These are phyloP conservation scores for Numenius phaeopus DNA, from an alignment of 2,797 vertebrate genomes.

Conservation along the genomic window DNA sequence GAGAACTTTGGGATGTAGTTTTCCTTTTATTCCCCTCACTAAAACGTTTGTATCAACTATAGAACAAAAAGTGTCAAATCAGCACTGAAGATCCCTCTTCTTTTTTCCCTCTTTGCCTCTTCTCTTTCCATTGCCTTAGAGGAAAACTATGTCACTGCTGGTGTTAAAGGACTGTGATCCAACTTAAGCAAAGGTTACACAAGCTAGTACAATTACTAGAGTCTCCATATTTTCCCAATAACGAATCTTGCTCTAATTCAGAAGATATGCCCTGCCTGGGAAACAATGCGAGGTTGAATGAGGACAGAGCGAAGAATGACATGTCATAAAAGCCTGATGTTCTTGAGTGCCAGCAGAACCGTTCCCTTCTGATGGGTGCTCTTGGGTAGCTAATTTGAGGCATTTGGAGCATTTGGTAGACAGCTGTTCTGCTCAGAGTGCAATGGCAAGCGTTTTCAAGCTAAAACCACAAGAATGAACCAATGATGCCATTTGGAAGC, in stretches of 20 bases:
- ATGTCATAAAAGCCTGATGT: constrained; percentile 24
- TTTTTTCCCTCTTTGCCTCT: not conserved
- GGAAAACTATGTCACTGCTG: not conserved
- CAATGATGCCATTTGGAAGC: constrained; percentile 55
- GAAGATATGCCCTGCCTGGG: constrained; percentile 56
- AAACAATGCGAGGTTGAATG: constrained; percentile 48
- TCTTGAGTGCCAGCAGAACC: constrained; percentile 29
- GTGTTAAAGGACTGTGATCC: not conserved
- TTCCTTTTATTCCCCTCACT: not conserved
- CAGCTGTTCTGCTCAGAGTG: constrained; percentile 58
- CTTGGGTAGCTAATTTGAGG: constrained; percentile 34
- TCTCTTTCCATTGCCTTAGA: not conserved
- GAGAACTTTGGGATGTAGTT: not conserved
- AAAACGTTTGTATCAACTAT: not conserved
- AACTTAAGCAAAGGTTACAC: constrained; percentile 30
- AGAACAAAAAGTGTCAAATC: not conserved
- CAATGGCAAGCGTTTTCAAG: not conserved
- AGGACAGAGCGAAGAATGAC: constrained; percentile 58
- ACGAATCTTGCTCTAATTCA: not conserved
- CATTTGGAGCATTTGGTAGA: constrained; percentile 55
- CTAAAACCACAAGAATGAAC: constrained; percentile 62
- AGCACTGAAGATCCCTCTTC: not conserved
- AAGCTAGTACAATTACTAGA: constrained; percentile 12
- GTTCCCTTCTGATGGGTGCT: constrained; percentile 26
- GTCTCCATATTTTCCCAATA: constrained; percentile 32